Evolutionary conservation across 2,113 vertebrate genomes (phyloP).

Genomic region (Eubucco bourcierii): DNA sequence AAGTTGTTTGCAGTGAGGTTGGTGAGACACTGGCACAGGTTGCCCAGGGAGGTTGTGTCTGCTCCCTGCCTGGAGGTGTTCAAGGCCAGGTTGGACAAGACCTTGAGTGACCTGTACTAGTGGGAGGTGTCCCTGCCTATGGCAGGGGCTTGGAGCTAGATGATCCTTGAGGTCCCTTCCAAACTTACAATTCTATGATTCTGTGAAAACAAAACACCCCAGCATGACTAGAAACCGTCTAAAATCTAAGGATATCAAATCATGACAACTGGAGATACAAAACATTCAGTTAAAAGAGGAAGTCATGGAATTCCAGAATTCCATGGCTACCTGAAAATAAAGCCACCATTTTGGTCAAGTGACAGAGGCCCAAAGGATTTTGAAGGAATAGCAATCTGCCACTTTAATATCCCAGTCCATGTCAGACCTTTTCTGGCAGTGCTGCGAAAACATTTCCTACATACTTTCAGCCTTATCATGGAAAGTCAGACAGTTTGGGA

Average conservation of each 20-base stretch:
- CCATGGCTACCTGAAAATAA: neutral
- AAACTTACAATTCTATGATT: no score
- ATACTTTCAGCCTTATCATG: constrained; percentile 79
- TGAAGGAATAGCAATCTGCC: constrained; percentile 18
- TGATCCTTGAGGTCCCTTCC: no score
- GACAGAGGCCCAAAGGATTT: neutral
- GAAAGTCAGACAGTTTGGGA: constrained; percentile 74
- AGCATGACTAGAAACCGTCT: neutral
- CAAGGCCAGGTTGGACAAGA: no score
- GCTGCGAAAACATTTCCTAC: constrained; percentile 76
- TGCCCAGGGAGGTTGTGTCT: no score
- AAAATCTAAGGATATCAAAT: neutral
- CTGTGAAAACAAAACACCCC: neutral
- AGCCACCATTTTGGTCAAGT: neutral
- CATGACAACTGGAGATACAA: neutral
- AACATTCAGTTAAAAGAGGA: neutral
- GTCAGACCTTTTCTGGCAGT: constrained; percentile 59
- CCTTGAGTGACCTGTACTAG: no score
- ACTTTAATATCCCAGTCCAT: constrained; percentile 32
- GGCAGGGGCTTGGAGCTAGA: no score
- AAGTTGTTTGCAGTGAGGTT: no score
- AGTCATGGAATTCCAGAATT: neutral
- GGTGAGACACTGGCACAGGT: no score
- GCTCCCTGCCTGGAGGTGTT: no score
- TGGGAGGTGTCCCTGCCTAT: no score